These are phyloP conservation scores for Pelosia muscerda DNA, from an alignment of 2,888 invertebrate genomes.

Conservation along the genomic window DNA sequence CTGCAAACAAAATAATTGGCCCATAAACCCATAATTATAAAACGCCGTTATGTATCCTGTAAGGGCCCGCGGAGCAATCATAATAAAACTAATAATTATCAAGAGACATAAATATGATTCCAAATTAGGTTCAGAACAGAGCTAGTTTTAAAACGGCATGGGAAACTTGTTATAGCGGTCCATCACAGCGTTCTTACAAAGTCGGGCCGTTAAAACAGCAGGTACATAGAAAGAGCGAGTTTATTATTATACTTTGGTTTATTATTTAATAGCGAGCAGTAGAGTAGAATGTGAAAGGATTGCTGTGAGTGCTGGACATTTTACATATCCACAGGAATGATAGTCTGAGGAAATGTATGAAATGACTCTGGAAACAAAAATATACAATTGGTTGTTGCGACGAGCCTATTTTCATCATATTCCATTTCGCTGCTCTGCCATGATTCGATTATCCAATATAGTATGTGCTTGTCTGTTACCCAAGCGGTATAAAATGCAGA, in stretches of 20 bases:
- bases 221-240: neutral
- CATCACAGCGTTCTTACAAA: constrained; percentile 49
- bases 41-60: constrained; percentile 17
- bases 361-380: no score
- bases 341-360: no score
- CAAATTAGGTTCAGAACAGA: constrained; percentile 50
- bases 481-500: no score
- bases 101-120: constrained; percentile 45
- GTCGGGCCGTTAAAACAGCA: constrained; percentile 52
- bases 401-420: no score
- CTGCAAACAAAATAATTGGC: neutral
- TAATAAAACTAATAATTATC: constrained; percentile 47
- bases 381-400: no score
- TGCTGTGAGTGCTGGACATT: no score
- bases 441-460: no score
- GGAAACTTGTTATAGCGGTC: constrained; percentile 65
- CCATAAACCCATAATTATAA: constrained; percentile 15
- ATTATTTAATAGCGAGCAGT: no score
- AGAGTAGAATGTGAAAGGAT: no score
- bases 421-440: no score
- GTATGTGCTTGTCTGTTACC: no score
- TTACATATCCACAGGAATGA: no score
- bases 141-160: constrained; percentile 60
- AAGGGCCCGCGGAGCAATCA: constrained; percentile 17
- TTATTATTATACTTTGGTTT: neutral